Percentiles rank a stretch among this genome's conserved stretches.
phyloP scores from a whole-genome alignment of 2,797 vertebrate genomes.

The Sardinella longiceps region DNA sequence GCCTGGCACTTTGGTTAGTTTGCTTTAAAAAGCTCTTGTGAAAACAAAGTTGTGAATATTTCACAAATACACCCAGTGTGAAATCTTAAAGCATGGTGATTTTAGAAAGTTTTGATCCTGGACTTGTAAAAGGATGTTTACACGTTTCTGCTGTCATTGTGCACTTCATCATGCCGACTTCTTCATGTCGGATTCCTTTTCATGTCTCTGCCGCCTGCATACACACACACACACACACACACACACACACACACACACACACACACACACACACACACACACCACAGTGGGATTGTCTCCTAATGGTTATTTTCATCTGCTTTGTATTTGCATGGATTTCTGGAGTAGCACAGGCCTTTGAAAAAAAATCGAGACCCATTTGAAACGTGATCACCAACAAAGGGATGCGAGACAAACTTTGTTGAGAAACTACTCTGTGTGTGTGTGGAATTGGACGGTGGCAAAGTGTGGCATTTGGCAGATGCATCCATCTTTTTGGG shows the following conservation, averaged over 20 bases:
- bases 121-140: slow-evolving; percentile 21
- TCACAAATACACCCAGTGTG: neutral
- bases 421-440: neutral
- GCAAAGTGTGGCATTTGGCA: neutral
- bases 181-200: slow-evolving; percentile 17
- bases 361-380: neutral
- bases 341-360: neutral
- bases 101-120: slow-evolving; percentile 22
- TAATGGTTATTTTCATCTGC: slow-evolving; percentile 7
- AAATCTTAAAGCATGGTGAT: slow-evolving; percentile 8
- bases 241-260: neutral
- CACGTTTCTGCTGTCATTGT: slow-evolving; percentile 23
- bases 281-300: slow-evolving; percentile 4
- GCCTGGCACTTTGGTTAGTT: neutral
- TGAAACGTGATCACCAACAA: neutral
- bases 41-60: slow-evolving; percentile 11
- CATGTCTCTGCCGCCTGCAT: neutral
- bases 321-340: neutral
- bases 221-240: too few species aligned
- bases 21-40: neutral
- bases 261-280: too few species aligned
- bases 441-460: neutral
- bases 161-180: neutral
- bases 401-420: neutral
- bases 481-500: neutral